Base-by-base conservation (phyloP, 2,113 vertebrate species). In the Silurus meridionalis region DNA sequence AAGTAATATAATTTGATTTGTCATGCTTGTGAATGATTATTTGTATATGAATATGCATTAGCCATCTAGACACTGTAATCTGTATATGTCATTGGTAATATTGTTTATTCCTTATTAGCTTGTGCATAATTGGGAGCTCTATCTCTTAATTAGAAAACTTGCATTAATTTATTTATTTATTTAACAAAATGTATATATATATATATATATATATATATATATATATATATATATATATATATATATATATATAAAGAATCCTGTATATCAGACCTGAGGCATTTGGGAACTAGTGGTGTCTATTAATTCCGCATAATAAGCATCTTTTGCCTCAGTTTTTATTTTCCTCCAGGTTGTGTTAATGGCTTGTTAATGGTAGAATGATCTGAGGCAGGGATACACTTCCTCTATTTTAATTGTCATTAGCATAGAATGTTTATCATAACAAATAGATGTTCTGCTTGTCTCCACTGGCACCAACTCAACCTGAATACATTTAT, bases 391-490 rank as follows among this genome's bases (percentile, higher is more conserved):
- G 5, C 37, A 69, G 11, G 15, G 8, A 28, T 37, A 21, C 60
- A 28, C 46, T 11, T 53, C 64, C 19, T 71, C 10, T n/a, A 66
- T 67, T 80, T 55, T 82, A 74, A 60, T 57, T 85, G 71, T 55
- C 46, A 80, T 77, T 86, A 69, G 52, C 25, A 69, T n/a, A 55
- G 75, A 66, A 72, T 58, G 57, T 81, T 89, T 66, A 71, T 84
- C 19, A 64, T 72, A 60, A 83, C 67, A 85, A 83, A 88, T 86
- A 60, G n/a, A 60, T 72, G 72, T 83, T 78, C 25, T 46, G 50
- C 79, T 63, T 23, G 50, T 23, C 58, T 83, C 17, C 28, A 52
- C 57, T 77, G 75, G 52, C 66, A 86, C 53, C 52, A 85, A 74
- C 21, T 37, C 87, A 28, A 17, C 37, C 53, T 53, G 19, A 88